Evolutionary conservation across 2,797 vertebrate genomes (phyloP), one percentile per base, ranked within the genome.

Genomic region (Rhodeus uyekii): DNA sequence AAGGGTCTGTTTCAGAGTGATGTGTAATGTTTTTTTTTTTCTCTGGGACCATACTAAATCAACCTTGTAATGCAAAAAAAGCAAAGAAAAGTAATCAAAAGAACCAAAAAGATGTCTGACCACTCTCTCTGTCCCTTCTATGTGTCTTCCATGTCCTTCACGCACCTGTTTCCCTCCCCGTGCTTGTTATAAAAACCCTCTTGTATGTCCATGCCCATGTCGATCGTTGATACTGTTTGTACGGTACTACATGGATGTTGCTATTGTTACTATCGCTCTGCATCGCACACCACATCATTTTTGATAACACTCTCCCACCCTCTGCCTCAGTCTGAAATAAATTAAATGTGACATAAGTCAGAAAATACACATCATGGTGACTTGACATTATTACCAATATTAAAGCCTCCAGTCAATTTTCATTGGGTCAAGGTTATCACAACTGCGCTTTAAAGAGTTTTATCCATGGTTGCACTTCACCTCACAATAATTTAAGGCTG

Each of bases 1-100:
- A 39, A 39, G 10, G 88, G 86, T 86, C 84, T 81, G 76, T 64
- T 69, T 81, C 65, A 83, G 39, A 80, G 78, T 75, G 29, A 79
- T 64, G 72, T 86, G 78, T 90, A 89, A 91, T 89, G 79, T 85
- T 83, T 88, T 87, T 48, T 86, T 88, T 58, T 58, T 86, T 89
- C 87, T 72, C 19, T 13, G 89, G 91, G 90, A 89, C 82, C 81
- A 73, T 82, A 77, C 75, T 87, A 90, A 90, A 89, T 90, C 89
- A 90, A 87, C 86, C 90, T 86, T 90, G 86, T 87, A 91, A 90
- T 91, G 89, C 79, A 67, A 88, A 89, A n/a, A 91, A 53, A 78
- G 89, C 90, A 90, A 82, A 83, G 84, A 87, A 88, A 71, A 24
- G 53, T 32, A 80, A 68, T 67, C 32, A 63, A 39, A 9, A 38